These are phyloP conservation scores for Noctua fimbriata DNA, from an alignment of 2,888 invertebrate species.

Conservation along the genomic window DNA sequence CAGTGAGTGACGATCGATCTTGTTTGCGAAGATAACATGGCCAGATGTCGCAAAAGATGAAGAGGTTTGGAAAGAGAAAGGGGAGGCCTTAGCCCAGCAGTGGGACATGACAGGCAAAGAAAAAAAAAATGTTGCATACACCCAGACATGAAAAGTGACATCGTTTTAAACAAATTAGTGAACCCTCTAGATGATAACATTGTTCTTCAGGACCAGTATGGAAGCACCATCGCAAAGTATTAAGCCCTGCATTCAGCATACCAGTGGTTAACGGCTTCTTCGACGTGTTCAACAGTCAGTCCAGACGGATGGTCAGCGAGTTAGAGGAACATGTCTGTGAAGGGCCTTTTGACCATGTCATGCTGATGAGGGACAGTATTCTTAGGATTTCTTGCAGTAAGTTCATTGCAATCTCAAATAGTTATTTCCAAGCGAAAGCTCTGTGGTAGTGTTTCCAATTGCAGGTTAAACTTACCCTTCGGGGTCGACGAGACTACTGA, in stretches of 20 bases:
- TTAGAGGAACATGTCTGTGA: constrained; percentile 12
- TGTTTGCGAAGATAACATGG: too few relatives aligned
- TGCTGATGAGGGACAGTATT: constrained; percentile 21
- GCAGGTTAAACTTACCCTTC: too few relatives aligned
- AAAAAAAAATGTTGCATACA: too few relatives aligned
- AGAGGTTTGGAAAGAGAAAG: too few relatives aligned
- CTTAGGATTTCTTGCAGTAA: constrained; percentile 35
- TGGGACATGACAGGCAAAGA: too few relatives aligned
- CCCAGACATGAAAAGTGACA: too few relatives aligned
- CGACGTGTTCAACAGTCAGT: constrained; percentile 27
- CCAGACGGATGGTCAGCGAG: constrained; percentile 18
- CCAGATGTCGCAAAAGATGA: too few relatives aligned
- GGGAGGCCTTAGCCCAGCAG: too few relatives aligned
- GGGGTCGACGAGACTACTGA: too few relatives aligned
- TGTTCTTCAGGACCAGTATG: constrained; percentile 22
- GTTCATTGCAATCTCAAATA: neutral
- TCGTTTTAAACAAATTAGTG: too few relatives aligned
- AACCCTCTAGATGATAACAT: neutral
- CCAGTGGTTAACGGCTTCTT: constrained; percentile 31
- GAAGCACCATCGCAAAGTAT: constrained; percentile 37
- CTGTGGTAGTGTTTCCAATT: neutral
- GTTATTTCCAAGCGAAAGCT: neutral
- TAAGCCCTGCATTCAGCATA: constrained; percentile 32
- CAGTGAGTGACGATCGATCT: too few relatives aligned
- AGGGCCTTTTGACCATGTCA: constrained; percentile 28